These are phyloP conservation scores for Orchesella flavescens DNA, from an alignment of 2,888 invertebrate genomes.

Conservation along the genomic window DNA sequence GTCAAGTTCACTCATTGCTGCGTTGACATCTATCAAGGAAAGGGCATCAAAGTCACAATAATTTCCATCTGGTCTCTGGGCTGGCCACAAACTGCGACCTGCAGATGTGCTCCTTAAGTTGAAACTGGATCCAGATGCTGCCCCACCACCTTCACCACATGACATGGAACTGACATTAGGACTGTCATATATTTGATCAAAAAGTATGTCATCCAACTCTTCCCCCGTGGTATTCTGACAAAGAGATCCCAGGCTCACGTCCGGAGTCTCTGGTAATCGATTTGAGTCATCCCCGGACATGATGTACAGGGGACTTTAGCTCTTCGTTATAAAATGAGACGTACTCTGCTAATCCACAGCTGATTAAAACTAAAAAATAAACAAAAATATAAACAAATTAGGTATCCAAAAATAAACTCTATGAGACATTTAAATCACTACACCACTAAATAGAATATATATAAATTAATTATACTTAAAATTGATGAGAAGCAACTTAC, in stretches of 20 bases:
- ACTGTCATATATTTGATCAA: constrained; percentile 50
- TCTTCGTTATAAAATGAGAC: not conserved
- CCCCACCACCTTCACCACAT: not conserved
- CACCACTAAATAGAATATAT: too few species aligned
- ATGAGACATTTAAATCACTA: too few species aligned
- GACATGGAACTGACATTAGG: constrained; percentile 23
- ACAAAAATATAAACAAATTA: too few species aligned
- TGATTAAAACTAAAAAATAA: not conserved
- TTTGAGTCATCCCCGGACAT: not conserved
- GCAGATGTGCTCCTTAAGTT: not conserved
- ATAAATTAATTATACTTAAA: too few species aligned
- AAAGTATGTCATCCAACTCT: constrained; percentile 47
- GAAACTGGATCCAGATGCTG: not conserved
- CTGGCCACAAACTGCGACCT: not conserved
- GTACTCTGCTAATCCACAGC: not conserved
- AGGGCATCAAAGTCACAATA: constrained; percentile 40
- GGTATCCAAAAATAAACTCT: too few species aligned
- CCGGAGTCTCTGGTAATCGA: constrained; percentile 8
- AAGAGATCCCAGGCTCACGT: constrained; percentile 41
- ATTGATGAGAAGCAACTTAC: too few species aligned
- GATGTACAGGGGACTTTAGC: too few species aligned
- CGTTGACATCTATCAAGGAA: constrained; percentile 25
- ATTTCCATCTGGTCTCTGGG: not conserved
- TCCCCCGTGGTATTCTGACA: constrained; percentile 45
- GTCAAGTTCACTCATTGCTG: constrained; percentile 15